A percentile compares a stretch with the other conserved stretches of the same genome.
Conservation (phyloP, 2,888 invertebrate species). For the Thecophora atra region DNA sequence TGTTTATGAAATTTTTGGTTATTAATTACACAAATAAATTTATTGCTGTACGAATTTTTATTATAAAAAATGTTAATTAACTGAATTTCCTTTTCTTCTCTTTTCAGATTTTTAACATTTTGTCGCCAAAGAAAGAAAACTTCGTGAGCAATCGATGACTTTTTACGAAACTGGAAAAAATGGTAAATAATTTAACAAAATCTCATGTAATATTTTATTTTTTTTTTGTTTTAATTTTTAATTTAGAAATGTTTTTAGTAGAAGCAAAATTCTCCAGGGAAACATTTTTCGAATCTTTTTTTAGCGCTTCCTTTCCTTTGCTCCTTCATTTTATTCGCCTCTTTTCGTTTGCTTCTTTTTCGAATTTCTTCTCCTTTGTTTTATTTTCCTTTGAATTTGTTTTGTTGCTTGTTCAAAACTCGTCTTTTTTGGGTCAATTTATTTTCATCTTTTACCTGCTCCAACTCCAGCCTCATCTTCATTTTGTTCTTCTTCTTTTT, state of each 20-base stretch:
- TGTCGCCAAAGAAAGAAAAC: conserved; percentile 17
- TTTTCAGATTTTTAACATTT: conserved; percentile 14
- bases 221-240: neutral
- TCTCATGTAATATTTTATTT: neutral
- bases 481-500: neutral
- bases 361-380: neutral
- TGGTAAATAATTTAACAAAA: conserved; percentile 12
- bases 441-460: too few species aligned
- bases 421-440: too few species aligned
- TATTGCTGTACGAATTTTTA: too few species aligned
- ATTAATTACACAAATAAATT: too few species aligned
- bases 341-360: neutral
- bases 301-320: neutral
- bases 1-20: too few species aligned
- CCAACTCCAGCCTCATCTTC: neutral
- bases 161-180: conserved; percentile 32
- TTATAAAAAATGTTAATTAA: too few species aligned
- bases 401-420: too few species aligned
- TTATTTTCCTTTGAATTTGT: too few species aligned
- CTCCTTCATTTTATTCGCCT: neutral
- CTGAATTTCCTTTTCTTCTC: neutral
- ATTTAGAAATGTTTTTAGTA: neutral
- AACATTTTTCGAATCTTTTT: neutral
- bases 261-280: neutral
- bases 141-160: conserved; percentile 8